Evolutionary conservation across 2,113 vertebrate species (phyloP).

Genomic region (Vireo altiloquus): DNA sequence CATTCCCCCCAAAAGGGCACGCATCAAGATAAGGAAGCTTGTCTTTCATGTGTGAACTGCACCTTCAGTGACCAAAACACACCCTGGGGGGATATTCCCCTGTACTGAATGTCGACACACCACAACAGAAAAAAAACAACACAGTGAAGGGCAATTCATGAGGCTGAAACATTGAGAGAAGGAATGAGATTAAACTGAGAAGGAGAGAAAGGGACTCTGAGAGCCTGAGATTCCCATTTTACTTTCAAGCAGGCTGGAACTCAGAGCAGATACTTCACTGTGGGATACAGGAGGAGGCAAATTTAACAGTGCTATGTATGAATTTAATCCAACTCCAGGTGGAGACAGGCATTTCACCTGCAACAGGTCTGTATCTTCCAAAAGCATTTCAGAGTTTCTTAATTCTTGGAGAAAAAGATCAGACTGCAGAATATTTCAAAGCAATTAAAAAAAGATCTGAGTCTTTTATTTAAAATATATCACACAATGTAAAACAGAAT

Average conservation of each 20-base stretch:
- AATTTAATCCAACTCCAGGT: neutral
- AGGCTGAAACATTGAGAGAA: neutral
- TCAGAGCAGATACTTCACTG: neutral
- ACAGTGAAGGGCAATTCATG: neutral
- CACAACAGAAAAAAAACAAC: neutral
- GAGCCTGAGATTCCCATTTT: neutral
- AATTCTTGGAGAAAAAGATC: slow-evolving; percentile 16
- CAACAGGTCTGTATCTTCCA: neutral
- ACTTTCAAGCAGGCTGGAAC: neutral
- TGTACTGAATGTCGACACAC: neutral
- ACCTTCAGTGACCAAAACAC: neutral
- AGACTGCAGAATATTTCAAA: slow-evolving; percentile 6
- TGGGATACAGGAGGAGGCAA: neutral
- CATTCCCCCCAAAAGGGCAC: neutral
- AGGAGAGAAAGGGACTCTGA: neutral
- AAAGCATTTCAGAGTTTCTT: slow-evolving; percentile 5
- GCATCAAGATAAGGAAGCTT: neutral
- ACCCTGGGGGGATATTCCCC: neutral
- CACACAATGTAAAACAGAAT: slow-evolving; percentile 48
- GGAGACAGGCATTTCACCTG: neutral
- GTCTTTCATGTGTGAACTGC: neutral
- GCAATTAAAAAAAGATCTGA: slow-evolving; percentile 45
- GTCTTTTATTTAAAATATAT: slow-evolving; percentile 57
- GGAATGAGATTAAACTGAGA: neutral
- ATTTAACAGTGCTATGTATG: neutral